A percentile compares a stretch with the other conserved stretches of the same genome.
Conservation (phyloP, 2,113 vertebrate species). For the Nerophis ophidion region DNA sequence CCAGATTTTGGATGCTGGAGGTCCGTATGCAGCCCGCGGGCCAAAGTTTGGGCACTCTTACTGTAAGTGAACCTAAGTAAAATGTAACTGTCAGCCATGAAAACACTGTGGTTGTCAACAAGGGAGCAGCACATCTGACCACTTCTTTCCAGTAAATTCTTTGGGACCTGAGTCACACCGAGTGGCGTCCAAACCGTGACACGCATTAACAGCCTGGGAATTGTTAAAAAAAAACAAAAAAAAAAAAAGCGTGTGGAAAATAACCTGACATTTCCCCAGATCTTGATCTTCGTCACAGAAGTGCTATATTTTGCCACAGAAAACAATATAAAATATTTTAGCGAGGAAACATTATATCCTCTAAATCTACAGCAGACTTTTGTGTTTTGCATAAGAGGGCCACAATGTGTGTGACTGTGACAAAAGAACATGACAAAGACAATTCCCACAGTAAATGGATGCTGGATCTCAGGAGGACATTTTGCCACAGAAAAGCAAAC, state of each 20-base stretch:
- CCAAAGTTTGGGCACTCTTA: neutral
- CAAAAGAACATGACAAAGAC: too few species aligned
- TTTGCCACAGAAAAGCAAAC: slow-evolving; percentile 32
- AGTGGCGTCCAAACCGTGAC: slow-evolving; percentile 29
- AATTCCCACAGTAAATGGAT: too few species aligned
- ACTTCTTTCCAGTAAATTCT: slow-evolving; percentile 49
- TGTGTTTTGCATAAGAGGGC: too few species aligned
- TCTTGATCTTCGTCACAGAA: neutral
- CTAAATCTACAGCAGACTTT: too few species aligned
- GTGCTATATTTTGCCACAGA: too few species aligned
- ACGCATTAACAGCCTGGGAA: slow-evolving; percentile 39
- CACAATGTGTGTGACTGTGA: too few species aligned
- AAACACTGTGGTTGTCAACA: slow-evolving; percentile 43
- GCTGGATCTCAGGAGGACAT: neutral
- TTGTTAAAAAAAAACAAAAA: neutral
- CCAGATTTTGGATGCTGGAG: too few species aligned
- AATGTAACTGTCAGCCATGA: slow-evolving; percentile 27
- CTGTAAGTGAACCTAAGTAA: slow-evolving; percentile 36
- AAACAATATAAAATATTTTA: too few species aligned
- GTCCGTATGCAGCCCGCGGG: too few species aligned
- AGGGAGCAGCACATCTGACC: slow-evolving; percentile 38
- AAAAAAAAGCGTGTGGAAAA: slow-evolving; percentile 1
- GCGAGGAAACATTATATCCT: too few species aligned
- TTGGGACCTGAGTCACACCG: slow-evolving; percentile 53
- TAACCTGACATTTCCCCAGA: slow-evolving; percentile 11